phyloP scores from a whole-genome alignment of 2,797 vertebrate genomes.

The Orientallactaga sibirica region DNA sequence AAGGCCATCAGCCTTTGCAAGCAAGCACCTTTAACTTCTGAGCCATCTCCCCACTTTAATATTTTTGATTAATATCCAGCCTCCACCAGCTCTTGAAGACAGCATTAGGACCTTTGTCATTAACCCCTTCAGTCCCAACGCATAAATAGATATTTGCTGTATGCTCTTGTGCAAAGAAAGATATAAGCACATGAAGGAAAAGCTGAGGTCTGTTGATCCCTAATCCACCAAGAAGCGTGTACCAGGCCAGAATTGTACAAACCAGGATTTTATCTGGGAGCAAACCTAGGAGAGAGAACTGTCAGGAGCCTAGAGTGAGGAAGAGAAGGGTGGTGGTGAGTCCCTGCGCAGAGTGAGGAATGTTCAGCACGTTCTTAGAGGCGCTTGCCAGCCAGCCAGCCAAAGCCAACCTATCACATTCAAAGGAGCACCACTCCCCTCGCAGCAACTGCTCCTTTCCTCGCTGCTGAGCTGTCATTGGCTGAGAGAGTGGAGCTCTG shows the following conservation, averaged over 20 bases:
- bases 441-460: too few species aligned
- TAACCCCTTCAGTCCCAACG: background rate
- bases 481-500: background rate
- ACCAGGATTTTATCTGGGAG: conserved; percentile 4
- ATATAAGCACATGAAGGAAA: background rate
- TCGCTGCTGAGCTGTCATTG: too few species aligned
- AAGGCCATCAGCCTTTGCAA: too few species aligned
- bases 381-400: too few species aligned
- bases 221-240: conserved; percentile 2
- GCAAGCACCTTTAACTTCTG: too few species aligned
- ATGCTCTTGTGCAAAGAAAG: background rate
- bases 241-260: background rate
- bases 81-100: background rate
- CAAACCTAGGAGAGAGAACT: background rate
- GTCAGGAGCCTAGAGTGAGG: background rate
- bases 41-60: too few species aligned
- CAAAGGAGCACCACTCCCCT: too few species aligned
- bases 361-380: too few species aligned
- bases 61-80: conserved; percentile 27
- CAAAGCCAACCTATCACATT: background rate
- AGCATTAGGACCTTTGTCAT: background rate
- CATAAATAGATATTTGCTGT: background rate
- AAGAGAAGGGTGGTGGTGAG: background rate
- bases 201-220: background rate
- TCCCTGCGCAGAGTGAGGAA: background rate